A percentile compares a stretch with the other conserved stretches of the same genome.
phyloP scores from a whole-genome alignment of 2,113 vertebrate species.

The Elephantulus edwardii region DNA sequence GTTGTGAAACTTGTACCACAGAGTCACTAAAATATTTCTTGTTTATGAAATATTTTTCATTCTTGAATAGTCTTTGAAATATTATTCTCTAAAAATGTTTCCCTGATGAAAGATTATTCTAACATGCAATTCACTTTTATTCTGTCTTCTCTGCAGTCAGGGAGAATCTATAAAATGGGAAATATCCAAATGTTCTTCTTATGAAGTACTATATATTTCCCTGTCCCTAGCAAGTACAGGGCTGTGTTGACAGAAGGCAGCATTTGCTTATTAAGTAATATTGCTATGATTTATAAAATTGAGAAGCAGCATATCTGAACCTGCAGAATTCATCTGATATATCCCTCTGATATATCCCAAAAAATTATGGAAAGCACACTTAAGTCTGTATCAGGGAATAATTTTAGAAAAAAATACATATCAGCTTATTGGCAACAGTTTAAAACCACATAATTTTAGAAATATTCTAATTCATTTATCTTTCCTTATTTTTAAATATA shows the following conservation, averaged over 20 bases:
- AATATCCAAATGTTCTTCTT: conserved; percentile 62
- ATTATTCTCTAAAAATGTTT: conserved; percentile 46
- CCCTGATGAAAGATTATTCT: conserved; percentile 54
- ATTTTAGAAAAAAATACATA: conserved; percentile 65
- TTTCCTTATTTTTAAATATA: conserved; percentile 62
- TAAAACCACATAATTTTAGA: conserved; percentile 74
- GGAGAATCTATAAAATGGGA: conserved; percentile 61
- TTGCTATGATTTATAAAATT: conserved; percentile 66
- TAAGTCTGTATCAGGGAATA: conserved; percentile 72
- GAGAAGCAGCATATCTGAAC: conserved; percentile 53
- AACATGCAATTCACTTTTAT: background rate
- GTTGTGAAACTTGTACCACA: background rate
- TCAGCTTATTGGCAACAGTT: conserved; percentile 64
- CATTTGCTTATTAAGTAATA: conserved; percentile 71
- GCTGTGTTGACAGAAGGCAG: conserved; percentile 52
- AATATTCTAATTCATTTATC: conserved; percentile 61
- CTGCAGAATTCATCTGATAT: conserved; percentile 68
- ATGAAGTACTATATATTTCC: conserved; percentile 52
- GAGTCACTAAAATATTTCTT: conserved; percentile 61
- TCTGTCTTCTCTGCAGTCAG: conserved; percentile 22
- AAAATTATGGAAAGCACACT: conserved; percentile 74
- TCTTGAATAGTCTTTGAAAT: conserved; percentile 49
- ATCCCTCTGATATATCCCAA: conserved; percentile 67
- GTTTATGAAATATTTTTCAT: conserved; percentile 46
- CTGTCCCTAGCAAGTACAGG: conserved; percentile 33